Evolutionary conservation across 1,140 invertebrate species (phyloP).

Genomic region (Chlorops oryzae): DNA sequence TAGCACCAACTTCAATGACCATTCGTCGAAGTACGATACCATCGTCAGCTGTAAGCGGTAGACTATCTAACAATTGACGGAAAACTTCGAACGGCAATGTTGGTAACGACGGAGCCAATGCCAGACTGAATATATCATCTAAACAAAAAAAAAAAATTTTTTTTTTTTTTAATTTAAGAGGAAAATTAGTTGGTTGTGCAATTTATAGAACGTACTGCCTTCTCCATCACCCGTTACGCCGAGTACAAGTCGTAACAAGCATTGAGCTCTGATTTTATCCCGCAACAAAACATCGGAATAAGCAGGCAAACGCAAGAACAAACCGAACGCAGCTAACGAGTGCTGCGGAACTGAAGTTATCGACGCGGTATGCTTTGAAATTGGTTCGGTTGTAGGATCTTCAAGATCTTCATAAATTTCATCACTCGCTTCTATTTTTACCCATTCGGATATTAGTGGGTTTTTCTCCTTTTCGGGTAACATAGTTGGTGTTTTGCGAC

Average conservation of each 20-base stretch:
- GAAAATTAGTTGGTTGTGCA: no score
- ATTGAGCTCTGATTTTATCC: conserved; percentile 77
- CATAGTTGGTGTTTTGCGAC: conserved; percentile 44
- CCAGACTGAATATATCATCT: conserved; percentile 70
- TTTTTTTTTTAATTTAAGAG: neutral
- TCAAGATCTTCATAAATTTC: conserved; percentile 65
- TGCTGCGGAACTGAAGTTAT: conserved; percentile 69
- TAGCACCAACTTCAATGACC: conserved; percentile 74
- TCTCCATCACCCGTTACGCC: conserved; percentile 88
- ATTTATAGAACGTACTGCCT: conserved; percentile 64
- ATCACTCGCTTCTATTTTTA: conserved; percentile 66
- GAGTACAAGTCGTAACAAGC: conserved; percentile 74
- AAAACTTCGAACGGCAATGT: conserved; percentile 84
- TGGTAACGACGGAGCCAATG: conserved; percentile 69
- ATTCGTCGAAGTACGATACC: conserved; percentile 70
- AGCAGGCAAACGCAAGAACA: conserved; percentile 79
- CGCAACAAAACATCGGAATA: conserved; percentile 82
- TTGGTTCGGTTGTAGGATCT: conserved; percentile 47
- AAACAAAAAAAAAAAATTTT: conserved; percentile 4
- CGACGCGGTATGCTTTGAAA: conserved; percentile 38
- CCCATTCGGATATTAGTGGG: conserved; percentile 64
- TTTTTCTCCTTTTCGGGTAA: conserved; percentile 51
- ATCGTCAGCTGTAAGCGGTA: conserved; percentile 74
- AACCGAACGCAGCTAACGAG: conserved; percentile 80
- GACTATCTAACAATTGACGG: conserved; percentile 70